Conservation (phyloP, 2,888 invertebrate genomes). For the Alentia gelatinosa region DNA sequence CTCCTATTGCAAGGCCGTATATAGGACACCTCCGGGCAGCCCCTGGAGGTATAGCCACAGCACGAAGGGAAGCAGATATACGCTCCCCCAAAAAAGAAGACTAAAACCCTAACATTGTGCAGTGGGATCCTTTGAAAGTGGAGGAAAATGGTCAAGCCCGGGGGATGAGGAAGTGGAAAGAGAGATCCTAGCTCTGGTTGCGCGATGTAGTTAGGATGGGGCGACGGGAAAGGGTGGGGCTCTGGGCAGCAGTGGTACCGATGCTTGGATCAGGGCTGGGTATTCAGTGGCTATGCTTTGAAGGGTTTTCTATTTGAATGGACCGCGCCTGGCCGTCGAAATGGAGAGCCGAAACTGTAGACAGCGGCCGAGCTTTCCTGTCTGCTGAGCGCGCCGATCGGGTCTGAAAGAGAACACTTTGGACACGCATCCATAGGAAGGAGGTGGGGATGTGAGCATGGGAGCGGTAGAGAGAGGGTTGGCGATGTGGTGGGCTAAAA, state of each 20-base stretch:
- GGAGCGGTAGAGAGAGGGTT: not conserved
- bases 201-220: not conserved
- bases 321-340: not conserved
- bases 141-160: conserved; percentile 10
- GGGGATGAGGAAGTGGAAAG: not conserved
- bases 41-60: not conserved
- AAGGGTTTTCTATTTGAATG: conserved; percentile 39
- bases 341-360: conserved; percentile 35
- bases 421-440: not conserved
- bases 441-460: not conserved
- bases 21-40: not conserved
- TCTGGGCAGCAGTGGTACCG: not conserved
- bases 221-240: not conserved
- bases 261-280: not conserved
- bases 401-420: not conserved
- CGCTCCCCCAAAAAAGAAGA: not conserved
- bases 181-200: not conserved
- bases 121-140: not conserved
- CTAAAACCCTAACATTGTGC: not conserved
- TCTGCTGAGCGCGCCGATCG: not conserved
- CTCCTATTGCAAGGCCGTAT: not conserved
- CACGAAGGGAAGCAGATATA: not conserved
- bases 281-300: not conserved
- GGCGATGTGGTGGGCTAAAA: not conserved
- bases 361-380: not conserved